Evolutionary conservation across 2,113 vertebrate species (phyloP), one percentile per base, ranked within the genome.

Genomic region (Saccopteryx leptura): DNA sequence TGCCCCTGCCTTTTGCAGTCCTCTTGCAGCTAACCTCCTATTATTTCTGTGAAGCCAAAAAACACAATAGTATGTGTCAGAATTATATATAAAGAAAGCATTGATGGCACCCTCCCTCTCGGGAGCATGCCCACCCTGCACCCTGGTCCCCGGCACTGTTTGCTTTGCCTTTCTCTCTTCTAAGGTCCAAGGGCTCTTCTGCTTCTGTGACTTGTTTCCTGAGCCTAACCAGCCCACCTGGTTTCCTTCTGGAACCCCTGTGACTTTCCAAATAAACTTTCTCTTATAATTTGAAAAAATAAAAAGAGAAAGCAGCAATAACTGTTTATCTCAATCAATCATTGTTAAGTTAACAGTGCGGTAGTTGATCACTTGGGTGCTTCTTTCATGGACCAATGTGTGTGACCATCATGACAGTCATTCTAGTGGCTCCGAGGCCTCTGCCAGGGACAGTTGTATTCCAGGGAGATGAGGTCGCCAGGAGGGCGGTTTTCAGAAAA

Each of bases 401-500:
- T 33, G 2, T 11, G 72, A 90, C 48, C 18, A 5, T 69, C 0
- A 0, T 46, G 10, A 90, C 31, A 58, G 33, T 65, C 3, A 80
- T 88, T 80, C 88, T 48, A 54, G 90, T 39, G 93, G 28, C 83
- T 84, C 31, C 54, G 33, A 75, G 83, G 66, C 46, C 33, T 72
- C 46, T 54, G 80, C 56, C 84, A 92, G 75, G 75, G 86, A 78
- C 10, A 39, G 21, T 11, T 61, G 48, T 12, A 54, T 76, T 89
- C 26, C 48, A 56, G 39, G 56, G 56, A 90, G 72, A 28, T 71
- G 68, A 86, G 50, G 86, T 46, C 48, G 65, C 52, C 80, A 28
- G 33, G 75, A 92, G 84, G 58, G 4, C 26, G 9, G 52, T 54
- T 68, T 96, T 82, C 89, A 90, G 75, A 60, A 81, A 86, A 83